Base-by-base conservation (phyloP, 2,113 vertebrate species). In the Lycaon pictus region DNA sequence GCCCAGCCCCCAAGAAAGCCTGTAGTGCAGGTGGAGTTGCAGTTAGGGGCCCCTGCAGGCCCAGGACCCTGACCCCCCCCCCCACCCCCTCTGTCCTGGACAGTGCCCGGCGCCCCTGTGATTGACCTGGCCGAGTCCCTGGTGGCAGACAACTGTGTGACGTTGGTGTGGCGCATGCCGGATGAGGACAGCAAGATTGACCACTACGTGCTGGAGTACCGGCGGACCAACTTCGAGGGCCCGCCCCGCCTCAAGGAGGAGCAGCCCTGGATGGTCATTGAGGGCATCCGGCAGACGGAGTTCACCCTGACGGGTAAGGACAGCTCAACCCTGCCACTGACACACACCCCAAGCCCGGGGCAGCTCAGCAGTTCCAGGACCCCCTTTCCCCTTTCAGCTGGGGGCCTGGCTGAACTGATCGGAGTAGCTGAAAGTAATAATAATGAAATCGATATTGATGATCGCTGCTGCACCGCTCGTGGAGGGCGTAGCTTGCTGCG, bases 191-290 rank as follows among this genome's bases (percentile, higher is more conserved):
- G 95, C 98, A 99, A 99, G 98, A 99, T 99, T 1, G 99, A 99
- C 98, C 99, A 99, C 98, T 99, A 99, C 11, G 99, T 99, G 37
- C 98, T 99, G 93, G 99, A 99, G 87, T 98, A 99, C 32, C 99
- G 99, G 27, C 98, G 98, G 77, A 99, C 99, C 82, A 99, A 99
- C 98, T 99, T 99, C 0, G 99, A 99, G 97, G 99, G 99, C 4
- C 99, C 99, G 0, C 99, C 99, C 0, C 99, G 99, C 0, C 98
- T 99, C 98, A 99, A 99, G 83, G 99, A 99, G 98, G 99, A 99
- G 79, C 99, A 99, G 95, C 99, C 99, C 95, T 99, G 99, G 99
- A 99, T 99, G 99, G 99, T 99, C 81, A 96, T 99, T 7, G 99
- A 99, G 98, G 99, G 99, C 69, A 99, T 99, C 93, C 99, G 98